phyloP scores from a whole-genome alignment of 2,113 vertebrate genomes.

The Pan paniscus region DNA sequence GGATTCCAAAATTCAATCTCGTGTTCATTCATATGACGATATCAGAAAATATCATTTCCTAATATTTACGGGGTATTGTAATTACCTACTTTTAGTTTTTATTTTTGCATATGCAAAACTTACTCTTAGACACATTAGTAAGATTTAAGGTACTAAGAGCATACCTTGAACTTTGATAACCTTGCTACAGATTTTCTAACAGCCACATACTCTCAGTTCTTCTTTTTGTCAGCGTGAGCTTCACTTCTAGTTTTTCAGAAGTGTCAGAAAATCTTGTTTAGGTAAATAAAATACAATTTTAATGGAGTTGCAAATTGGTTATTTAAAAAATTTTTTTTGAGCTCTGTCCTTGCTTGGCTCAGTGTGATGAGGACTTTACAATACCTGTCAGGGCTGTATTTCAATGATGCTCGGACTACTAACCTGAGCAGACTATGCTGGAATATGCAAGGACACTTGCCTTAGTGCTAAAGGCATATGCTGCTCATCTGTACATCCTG shows the following conservation, averaged over 20 bases:
- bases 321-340: background rate
- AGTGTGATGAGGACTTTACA: background rate
- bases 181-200: background rate
- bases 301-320: background rate
- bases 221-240: background rate
- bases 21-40: background rate
- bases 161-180: background rate
- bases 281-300: slow-evolving; percentile 45
- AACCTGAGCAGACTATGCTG: background rate
- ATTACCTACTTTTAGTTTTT: background rate
- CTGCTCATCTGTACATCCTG: background rate
- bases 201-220: background rate
- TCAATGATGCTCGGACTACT: background rate
- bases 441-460: too few species aligned
- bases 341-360: background rate
- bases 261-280: slow-evolving; percentile 3
- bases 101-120: background rate
- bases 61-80: background rate
- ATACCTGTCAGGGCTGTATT: background rate
- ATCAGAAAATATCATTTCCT: background rate
- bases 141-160: background rate
- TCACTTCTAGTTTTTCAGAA: slow-evolving; percentile 11
- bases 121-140: background rate
- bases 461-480: background rate
- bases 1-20: background rate